Evolutionary conservation across 2,888 invertebrate genomes (phyloP).

Genomic region (Sesia apiformis): DNA sequence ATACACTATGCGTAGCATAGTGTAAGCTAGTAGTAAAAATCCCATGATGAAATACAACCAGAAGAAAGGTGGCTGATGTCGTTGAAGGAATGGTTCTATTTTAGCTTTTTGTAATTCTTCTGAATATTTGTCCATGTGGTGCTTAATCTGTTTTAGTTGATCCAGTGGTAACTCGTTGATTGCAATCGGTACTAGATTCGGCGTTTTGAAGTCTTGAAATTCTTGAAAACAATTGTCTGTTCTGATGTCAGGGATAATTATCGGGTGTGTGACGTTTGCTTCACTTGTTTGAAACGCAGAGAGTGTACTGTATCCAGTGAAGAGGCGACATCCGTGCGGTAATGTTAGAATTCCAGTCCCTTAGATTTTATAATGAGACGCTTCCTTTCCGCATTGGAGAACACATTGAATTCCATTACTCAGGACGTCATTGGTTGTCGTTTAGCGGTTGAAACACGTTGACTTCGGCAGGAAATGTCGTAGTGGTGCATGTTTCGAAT

Average conservation of each 20-base stretch:
- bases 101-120: too few species aligned
- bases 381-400: background rate
- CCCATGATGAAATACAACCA: background rate
- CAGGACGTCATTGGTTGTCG: slow-evolving; percentile 2
- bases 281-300: background rate
- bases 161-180: too few species aligned
- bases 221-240: background rate
- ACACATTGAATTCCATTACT: background rate
- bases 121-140: too few species aligned
- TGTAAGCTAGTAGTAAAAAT: background rate
- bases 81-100: background rate
- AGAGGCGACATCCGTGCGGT: background rate
- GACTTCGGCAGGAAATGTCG: slow-evolving; percentile 1
- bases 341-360: slow-evolving; percentile 1
- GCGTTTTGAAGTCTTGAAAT: background rate
- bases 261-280: background rate
- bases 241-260: background rate
- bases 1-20: too few species aligned
- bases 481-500: background rate
- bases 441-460: slow-evolving; percentile 1
- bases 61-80: background rate
- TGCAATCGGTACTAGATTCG: background rate
- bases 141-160: too few species aligned
- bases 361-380: background rate
- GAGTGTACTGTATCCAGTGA: background rate